A percentile compares a stretch with the other conserved stretches of the same genome.
These are phyloP conservation scores for Crotalus viridis DNA, from an alignment of 2,113 vertebrate genomes.

Conservation along the genomic window DNA sequence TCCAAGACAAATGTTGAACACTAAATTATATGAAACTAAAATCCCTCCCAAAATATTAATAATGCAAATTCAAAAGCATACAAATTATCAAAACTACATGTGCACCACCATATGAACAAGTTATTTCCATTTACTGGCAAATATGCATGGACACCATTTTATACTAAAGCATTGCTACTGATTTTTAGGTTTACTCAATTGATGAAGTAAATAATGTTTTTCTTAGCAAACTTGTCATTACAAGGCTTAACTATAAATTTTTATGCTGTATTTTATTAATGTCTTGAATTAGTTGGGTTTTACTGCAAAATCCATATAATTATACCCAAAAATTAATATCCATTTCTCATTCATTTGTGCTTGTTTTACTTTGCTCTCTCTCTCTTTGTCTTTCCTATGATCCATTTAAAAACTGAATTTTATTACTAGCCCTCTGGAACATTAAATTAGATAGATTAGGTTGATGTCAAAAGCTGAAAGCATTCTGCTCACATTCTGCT, in stretches of 20 bases:
- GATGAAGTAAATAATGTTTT: not conserved
- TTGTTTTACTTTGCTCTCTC: not conserved
- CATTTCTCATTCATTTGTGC: not conserved
- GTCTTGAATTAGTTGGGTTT: slow-evolving; percentile 16
- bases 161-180: not conserved
- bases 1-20: not conserved
- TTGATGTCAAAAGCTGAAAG: slow-evolving; percentile 19
- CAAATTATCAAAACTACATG: not conserved
- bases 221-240: not conserved
- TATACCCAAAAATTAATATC: slow-evolving; percentile 20
- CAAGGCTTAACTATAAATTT: not conserved
- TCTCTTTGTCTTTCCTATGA: not conserved
- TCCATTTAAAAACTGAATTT: slow-evolving; percentile 31
- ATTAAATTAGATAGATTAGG: slow-evolving; percentile 29
- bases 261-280: slow-evolving; percentile 11
- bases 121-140: not conserved
- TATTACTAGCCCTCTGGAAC: slow-evolving; percentile 22
- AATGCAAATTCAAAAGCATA: not conserved
- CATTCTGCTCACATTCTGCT: slow-evolving; percentile 18
- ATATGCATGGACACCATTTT: not conserved
- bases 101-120: not conserved
- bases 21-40: not conserved
- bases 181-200: not conserved
- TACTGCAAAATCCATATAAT: slow-evolving; percentile 13
- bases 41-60: not conserved